A percentile compares a stretch with the other conserved stretches of the same genome.
phyloP scores from a whole-genome alignment of 2,113 vertebrate genomes.

The Corythornis cristatus region DNA sequence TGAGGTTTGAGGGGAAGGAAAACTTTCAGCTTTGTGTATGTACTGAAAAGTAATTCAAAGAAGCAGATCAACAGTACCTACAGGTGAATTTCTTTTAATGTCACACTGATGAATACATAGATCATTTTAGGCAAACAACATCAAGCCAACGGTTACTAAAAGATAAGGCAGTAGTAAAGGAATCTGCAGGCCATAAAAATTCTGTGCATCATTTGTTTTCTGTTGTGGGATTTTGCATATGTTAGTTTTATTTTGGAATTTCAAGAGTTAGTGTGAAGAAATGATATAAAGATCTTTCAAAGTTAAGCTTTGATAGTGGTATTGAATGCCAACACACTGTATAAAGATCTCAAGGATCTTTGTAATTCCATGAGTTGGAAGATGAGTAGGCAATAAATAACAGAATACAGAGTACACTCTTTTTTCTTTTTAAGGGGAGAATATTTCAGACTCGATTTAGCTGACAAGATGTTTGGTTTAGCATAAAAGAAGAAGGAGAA shows the following conservation, averaged over 20 bases:
- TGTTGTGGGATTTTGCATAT: neutral
- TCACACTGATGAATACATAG: neutral
- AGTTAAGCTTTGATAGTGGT: neutral
- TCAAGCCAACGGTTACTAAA: neutral
- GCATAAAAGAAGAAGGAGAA: neutral
- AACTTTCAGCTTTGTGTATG: neutral
- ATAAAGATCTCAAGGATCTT: neutral
- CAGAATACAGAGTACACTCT: neutral
- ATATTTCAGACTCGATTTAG: neutral
- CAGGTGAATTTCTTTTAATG: neutral
- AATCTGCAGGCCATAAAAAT: neutral
- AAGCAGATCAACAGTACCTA: neutral
- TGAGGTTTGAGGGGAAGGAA: neutral
- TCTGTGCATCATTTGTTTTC: neutral
- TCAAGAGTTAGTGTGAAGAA: neutral
- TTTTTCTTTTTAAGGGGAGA: neutral
- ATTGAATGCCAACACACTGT: neutral
- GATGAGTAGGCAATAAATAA: neutral
- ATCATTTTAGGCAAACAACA: neutral
- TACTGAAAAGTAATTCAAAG: conserved; percentile 2
- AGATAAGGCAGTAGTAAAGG: neutral
- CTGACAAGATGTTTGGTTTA: neutral
- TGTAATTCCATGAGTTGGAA: neutral
- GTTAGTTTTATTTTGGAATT: neutral
- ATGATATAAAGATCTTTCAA: neutral